Evolutionary conservation across 2,888 invertebrate species (phyloP).

Genomic region (Polymixis flavicincta): DNA sequence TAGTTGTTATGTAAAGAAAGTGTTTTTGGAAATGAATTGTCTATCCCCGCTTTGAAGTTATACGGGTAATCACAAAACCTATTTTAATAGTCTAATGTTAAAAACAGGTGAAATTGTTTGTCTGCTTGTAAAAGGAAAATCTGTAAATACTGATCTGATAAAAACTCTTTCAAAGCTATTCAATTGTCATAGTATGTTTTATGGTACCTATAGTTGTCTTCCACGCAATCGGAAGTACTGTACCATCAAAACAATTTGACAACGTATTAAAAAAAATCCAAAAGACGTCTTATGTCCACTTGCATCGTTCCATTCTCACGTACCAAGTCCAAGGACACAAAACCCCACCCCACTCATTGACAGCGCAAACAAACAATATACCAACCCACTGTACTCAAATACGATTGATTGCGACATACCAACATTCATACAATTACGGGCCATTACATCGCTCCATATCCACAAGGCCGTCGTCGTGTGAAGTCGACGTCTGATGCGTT

Average conservation of each 20-base stretch:
- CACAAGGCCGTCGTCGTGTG: conserved; percentile 85
- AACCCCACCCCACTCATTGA: conserved; percentile 28
- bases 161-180: too few species aligned
- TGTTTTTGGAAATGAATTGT: background rate
- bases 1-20: background rate
- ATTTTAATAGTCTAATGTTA: too few species aligned
- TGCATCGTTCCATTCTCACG: background rate
- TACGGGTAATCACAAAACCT: background rate
- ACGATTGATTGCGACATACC: conserved; percentile 85
- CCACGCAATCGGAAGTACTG: too few species aligned
- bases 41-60: background rate
- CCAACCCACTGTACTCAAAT: conserved; percentile 61
- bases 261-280: background rate
- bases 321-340: background rate
- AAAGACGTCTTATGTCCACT: background rate
- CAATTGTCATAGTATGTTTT: too few species aligned
- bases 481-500: conserved; percentile 79
- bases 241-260: too few species aligned
- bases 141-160: too few species aligned
- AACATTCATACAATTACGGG: conserved; percentile 84
- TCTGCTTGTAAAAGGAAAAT: too few species aligned
- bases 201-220: too few species aligned
- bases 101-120: too few species aligned
- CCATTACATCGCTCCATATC: conserved; percentile 86
- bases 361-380: conserved; percentile 52